Evolutionary conservation across 2,797 vertebrate genomes (phyloP), one percentile per base, ranked within the genome.

Genomic region (Pantherophis alleghaniensis): DNA sequence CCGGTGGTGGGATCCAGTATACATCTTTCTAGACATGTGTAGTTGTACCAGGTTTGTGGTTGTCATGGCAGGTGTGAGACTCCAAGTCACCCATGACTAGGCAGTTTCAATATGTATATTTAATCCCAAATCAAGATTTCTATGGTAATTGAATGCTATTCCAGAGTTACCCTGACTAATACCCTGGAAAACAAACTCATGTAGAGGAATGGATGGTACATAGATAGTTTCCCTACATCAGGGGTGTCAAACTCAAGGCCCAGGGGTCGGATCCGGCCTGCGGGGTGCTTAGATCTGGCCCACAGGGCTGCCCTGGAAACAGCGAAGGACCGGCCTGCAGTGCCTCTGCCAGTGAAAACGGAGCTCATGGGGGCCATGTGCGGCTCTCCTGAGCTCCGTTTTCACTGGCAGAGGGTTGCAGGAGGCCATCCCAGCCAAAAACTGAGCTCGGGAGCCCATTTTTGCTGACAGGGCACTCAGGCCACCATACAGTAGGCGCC

Each of bases 181-280:
- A 74, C n/a, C 14, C n/a, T 74, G 66, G 13, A 79, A 42, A 42
- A 79, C 7, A 42, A 79, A 42, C 37, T 42, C 10, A 79, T 42
- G 18, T 22, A 79, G 69, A 42, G 18, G 37, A 32, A 18, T 79
- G 37, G 7, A 22, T 79, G 14, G 9, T 42, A 79, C 18, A 5
- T 18, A 7, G 32, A 22, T 42, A 42, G 7, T 42, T 42, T 79
- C 18, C 2, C 32, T 42, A 59, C 6, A 37, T 37, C 55, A 56
- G 55, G 55, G 55, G 2, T 56, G 56, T 57, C 56, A 57, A 18
- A 57, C 56, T 57, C 56, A 18, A 57, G 56, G 16, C 16, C 56
- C 16, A 2, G 56, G 56, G 4, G 56, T 16, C 0, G 5, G 16
- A 57, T 57, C 4, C 1, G 1, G 5, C 63, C 16, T 0, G 1